Evolutionary conservation across 1,140 invertebrate genomes (phyloP).

Genomic region (Apis mellifera): DNA sequence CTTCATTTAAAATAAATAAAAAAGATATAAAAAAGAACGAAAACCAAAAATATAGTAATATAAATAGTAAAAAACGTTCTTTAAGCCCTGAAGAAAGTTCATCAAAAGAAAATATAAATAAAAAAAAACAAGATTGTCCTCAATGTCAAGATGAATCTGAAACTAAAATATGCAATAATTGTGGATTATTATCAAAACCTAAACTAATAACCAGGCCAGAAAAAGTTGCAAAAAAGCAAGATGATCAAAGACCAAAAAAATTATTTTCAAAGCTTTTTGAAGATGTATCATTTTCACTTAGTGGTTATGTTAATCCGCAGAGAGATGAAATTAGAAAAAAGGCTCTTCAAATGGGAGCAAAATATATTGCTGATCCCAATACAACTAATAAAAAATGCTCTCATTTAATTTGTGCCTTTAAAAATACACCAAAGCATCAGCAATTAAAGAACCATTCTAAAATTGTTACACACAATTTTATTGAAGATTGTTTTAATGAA

Average conservation of each 20-base stretch:
- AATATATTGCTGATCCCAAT: conserved; percentile 76
- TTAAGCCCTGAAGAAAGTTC: conserved; percentile 25
- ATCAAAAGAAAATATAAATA: neutral
- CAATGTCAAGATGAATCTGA: conserved; percentile 54
- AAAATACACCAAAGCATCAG: conserved; percentile 78
- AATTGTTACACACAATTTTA: conserved; percentile 75
- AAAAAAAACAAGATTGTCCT: conserved; percentile 61
- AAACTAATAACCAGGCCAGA: conserved; percentile 34
- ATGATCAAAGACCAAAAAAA: conserved; percentile 58
- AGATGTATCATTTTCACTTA: conserved; percentile 74
- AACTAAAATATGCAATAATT: conserved; percentile 69
- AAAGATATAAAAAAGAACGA: conserved; percentile 26
- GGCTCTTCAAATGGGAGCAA: conserved; percentile 77
- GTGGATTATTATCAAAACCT: conserved; percentile 53
- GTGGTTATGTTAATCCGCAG: conserved; percentile 79
- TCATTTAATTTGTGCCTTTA: conserved; percentile 78
- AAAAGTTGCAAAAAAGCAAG: conserved; percentile 19
- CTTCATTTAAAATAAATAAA: conserved; percentile 20
- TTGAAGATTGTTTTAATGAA: conserved; percentile 76
- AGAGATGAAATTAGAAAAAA: conserved; percentile 76
- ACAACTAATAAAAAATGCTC: conserved; percentile 74
- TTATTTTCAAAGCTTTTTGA: conserved; percentile 74
- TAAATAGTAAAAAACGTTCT: conserved; percentile 54
- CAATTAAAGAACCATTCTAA: conserved; percentile 73
- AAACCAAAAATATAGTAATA: neutral